These are phyloP conservation scores for Drosophila rhopaloa DNA, from an alignment of 1,140 invertebrate species.

Conservation along the genomic window DNA sequence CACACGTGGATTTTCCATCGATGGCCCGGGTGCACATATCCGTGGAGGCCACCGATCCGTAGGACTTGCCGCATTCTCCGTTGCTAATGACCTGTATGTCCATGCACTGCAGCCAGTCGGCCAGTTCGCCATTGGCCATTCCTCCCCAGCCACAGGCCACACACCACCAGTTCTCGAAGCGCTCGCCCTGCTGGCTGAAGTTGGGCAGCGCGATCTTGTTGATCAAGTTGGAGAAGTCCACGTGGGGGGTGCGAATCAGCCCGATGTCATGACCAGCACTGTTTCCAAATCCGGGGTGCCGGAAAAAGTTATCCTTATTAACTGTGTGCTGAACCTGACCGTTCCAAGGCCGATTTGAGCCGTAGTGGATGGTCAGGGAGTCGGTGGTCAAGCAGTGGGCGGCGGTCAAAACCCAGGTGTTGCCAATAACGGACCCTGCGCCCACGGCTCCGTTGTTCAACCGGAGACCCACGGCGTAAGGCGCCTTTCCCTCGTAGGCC, in stretches of 20 bases:
- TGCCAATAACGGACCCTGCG: constrained; percentile 51
- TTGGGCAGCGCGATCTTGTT: constrained; percentile 40
- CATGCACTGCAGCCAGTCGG: constrained; percentile 39
- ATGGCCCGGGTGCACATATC: constrained; percentile 26
- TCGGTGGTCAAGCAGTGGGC: constrained; percentile 54
- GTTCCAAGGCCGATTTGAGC: constrained; percentile 36
- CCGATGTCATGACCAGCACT: constrained; percentile 58
- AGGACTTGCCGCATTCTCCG: constrained; percentile 3
- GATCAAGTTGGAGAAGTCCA: constrained; percentile 38
- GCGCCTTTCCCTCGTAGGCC: constrained; percentile 84
- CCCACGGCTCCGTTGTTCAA: constrained; percentile 20
- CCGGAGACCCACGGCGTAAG: constrained; percentile 85
- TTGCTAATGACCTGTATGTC: constrained; percentile 40
- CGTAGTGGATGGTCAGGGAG: constrained; percentile 73
- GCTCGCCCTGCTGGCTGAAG: constrained; percentile 13
- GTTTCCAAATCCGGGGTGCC: constrained; percentile 34
- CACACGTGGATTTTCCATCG: constrained; percentile 18
- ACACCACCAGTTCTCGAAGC: constrained; percentile 39
- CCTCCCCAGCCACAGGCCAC: constrained; percentile 63
- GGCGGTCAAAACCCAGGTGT: constrained; percentile 63
- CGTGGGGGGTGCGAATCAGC: constrained; percentile 52
- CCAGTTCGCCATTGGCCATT: constrained; percentile 13
- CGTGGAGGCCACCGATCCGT: constrained; percentile 9
- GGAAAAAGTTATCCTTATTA: constrained; percentile 43
- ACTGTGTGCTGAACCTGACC: constrained; percentile 46